phyloP scores from a whole-genome alignment of 2,888 invertebrate species.

The Malthinus seriepunctatus region DNA sequence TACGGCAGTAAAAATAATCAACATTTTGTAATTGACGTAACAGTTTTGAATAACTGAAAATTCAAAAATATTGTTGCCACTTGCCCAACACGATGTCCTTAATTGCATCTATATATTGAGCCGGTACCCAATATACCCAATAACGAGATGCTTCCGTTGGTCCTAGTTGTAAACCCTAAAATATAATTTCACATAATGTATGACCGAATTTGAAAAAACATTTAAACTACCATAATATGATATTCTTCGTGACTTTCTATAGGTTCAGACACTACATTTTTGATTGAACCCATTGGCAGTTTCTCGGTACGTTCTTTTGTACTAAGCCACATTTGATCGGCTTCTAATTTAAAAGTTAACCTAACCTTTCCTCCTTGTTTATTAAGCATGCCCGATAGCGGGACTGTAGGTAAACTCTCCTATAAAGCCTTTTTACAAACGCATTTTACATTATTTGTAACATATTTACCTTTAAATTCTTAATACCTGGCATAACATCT shows the following conservation, averaged over 20 bases:
- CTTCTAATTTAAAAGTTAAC: slow-evolving; percentile 88
- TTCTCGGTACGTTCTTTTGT: slow-evolving; percentile 93
- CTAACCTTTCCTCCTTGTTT: slow-evolving; percentile 88
- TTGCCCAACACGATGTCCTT: slow-evolving; percentile 88
- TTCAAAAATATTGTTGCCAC: slow-evolving; percentile 79
- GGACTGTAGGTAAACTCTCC: slow-evolving; percentile 80
- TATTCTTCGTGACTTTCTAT: slow-evolving; percentile 89
- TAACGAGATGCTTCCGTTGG: slow-evolving; percentile 90
- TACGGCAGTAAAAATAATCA: slow-evolving; percentile 13
- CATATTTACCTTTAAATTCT: slow-evolving; percentile 67
- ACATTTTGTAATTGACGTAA: slow-evolving; percentile 16
- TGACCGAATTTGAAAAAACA: not conserved
- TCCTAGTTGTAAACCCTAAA: slow-evolving; percentile 83
- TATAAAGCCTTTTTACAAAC: slow-evolving; percentile 42
- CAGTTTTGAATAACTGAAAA: slow-evolving; percentile 2
- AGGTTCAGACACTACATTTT: slow-evolving; percentile 78
- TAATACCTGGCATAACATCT: slow-evolving; percentile 85
- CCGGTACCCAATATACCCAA: slow-evolving; percentile 95
- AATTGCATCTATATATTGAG: slow-evolving; percentile 87
- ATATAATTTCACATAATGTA: slow-evolving; percentile 24
- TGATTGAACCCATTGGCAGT: slow-evolving; percentile 87
- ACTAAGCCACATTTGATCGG: slow-evolving; percentile 89
- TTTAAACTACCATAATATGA: slow-evolving; percentile 78
- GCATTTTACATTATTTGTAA: not conserved
- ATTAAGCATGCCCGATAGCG: slow-evolving; percentile 88